These are phyloP conservation scores for Passer domesticus DNA, from an alignment of 2,113 vertebrate genomes.

Conservation along the genomic window DNA sequence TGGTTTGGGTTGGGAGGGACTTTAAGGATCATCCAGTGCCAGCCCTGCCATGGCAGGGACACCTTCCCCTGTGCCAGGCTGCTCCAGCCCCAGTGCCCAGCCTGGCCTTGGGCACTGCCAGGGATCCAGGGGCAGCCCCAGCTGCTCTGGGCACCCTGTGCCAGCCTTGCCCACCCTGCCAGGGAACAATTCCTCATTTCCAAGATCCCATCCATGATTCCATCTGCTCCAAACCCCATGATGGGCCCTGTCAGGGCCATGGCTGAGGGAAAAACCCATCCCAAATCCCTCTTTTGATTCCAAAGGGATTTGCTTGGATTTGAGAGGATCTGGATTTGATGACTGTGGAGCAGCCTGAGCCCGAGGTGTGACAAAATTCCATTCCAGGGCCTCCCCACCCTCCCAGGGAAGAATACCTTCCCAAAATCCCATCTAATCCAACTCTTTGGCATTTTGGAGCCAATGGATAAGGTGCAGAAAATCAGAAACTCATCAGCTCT, in stretches of 20 bases:
- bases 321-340: not conserved
- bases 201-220: not conserved
- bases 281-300: not conserved
- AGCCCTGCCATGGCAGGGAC: not conserved
- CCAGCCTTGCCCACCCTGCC: too few relatives aligned
- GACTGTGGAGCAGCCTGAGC: not conserved
- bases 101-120: not conserved
- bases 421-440: not conserved
- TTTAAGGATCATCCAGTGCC: too few relatives aligned
- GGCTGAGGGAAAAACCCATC: not conserved
- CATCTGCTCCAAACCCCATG: slow-evolving; percentile 17
- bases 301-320: not conserved
- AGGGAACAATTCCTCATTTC: not conserved
- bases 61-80: not conserved
- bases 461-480: not conserved
- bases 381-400: not conserved
- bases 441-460: rapidly evolving
- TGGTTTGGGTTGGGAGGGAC: not conserved
- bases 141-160: too few relatives aligned
- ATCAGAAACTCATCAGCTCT: not conserved
- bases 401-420: not conserved
- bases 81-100: not conserved
- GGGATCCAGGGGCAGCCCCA: not conserved
- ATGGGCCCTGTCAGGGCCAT: not conserved
- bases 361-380: not conserved